phyloP scores from a whole-genome alignment of 2,888 invertebrate genomes.

The Sarcophaga variegata region DNA sequence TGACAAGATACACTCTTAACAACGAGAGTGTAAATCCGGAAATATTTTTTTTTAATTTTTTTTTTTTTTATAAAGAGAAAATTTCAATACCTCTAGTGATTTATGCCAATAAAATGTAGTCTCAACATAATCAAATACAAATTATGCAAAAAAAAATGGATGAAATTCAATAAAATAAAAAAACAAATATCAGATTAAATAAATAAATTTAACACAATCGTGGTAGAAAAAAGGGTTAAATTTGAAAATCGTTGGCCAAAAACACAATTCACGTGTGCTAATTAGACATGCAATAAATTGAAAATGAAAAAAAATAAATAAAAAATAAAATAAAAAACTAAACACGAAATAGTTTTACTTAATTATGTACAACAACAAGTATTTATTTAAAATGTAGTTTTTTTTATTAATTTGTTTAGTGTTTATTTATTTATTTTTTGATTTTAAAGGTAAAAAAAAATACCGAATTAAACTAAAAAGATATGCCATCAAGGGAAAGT shows the following conservation, averaged over 20 bases:
- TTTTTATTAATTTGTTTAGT: neutral
- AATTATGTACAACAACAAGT: neutral
- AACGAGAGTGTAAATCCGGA: neutral
- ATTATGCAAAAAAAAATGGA: neutral
- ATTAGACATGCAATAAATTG: constrained; percentile 16
- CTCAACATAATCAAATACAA: constrained; percentile 18
- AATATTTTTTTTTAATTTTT: too few species aligned
- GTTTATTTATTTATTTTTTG: neutral
- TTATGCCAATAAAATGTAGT: constrained; percentile 7
- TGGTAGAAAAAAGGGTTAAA: neutral
- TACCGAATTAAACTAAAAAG: constrained; percentile 42
- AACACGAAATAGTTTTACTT: constrained; percentile 32
- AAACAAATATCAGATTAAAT: neutral
- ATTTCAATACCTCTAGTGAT: neutral
- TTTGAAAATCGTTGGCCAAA: constrained; percentile 1
- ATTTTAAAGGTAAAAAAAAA: constrained; percentile 44
- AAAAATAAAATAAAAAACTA: too few species aligned
- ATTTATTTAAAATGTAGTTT: too few species aligned
- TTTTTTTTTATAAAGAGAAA: neutral
- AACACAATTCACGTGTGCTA: constrained; percentile 13
- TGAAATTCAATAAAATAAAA: constrained; percentile 12
- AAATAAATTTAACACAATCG: neutral
- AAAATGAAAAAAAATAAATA: too few species aligned
- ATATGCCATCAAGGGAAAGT: constrained; percentile 66
- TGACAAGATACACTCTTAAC: too few species aligned